Evolutionary conservation across 2,888 invertebrate genomes (phyloP), one percentile per base, ranked within the genome.

Genomic region (Plagiodera versicolora): DNA sequence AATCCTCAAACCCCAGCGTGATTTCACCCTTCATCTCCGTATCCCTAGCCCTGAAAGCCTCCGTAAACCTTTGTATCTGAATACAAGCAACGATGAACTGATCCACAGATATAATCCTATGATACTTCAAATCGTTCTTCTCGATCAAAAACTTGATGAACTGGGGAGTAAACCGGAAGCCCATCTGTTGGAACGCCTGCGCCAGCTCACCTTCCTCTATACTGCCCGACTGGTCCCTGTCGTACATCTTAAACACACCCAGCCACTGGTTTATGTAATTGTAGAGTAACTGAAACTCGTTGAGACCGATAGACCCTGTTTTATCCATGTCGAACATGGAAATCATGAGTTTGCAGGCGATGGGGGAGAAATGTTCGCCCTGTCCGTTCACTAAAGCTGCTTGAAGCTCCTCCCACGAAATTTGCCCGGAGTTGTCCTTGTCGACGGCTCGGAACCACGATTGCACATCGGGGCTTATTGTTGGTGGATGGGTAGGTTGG

Each of bases 211-310:
- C 78, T 75, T 90, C 89, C 69, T 95, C 94, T 68, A 95, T 94
- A 68, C 85, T 85, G 0, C 95, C 95, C 6, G 94, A 94, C 64
- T 89, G 86, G 75, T 95, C 92, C n/a, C 85, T 81, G 79, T 95
- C 95, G 76, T 90, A 94, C 1, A 89, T 88, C 75, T 89, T 89
- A 79, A 95, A 95, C 0, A 92, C 90, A 9, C 86, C 83, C 52
- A 93, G 80, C 95, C 95, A 95, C 69, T 95, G 90, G 79, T 94
- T 94, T 32, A 95, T 88, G 74, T 95, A 95, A 58, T 86, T 88
- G 80, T 91, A 95, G 17, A 95, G 83, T 72, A 91, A 89, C 77
- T 92, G 90, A 77, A 95, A 95, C 78, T 94, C 94, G 67, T 85
- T 84, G 1, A 94, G 71, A 75, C 92, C 91, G 68, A 95, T 94